These are phyloP conservation scores for Agonopterix arenella DNA, from an alignment of 2,888 invertebrate genomes.

Conservation along the genomic window DNA sequence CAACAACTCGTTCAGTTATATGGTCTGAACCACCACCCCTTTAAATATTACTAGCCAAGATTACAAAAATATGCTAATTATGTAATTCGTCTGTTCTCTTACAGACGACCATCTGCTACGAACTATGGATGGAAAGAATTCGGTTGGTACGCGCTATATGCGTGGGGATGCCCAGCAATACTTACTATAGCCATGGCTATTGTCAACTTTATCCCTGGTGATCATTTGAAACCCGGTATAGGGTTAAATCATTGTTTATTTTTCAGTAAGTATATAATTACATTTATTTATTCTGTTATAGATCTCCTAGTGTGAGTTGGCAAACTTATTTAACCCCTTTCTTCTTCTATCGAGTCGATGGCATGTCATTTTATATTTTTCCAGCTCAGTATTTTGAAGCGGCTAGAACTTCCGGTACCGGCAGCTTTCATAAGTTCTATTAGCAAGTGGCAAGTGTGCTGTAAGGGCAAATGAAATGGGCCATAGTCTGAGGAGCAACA, in stretches of 20 bases:
- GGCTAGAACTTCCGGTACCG: too few species aligned
- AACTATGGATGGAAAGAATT: slow-evolving; percentile 78
- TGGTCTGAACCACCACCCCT: not conserved
- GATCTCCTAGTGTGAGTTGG: too few species aligned
- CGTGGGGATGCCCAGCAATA: slow-evolving; percentile 74
- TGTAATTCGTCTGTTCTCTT: slow-evolving; percentile 7
- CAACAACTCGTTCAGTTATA: too few species aligned
- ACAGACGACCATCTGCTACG: slow-evolving; percentile 39
- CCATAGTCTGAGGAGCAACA: too few species aligned
- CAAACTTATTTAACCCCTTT: too few species aligned
- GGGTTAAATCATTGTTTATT: slow-evolving; percentile 81
- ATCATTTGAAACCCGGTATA: slow-evolving; percentile 74
- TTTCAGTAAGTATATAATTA: slow-evolving; percentile 50
- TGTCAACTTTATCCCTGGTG: slow-evolving; percentile 70
- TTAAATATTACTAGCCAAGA: not conserved
- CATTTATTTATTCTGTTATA: too few species aligned
- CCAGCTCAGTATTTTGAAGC: too few species aligned
- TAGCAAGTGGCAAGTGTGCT: too few species aligned
- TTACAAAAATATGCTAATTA: not conserved
- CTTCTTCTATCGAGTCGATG: too few species aligned
- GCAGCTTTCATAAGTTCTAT: too few species aligned
- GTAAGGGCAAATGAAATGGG: too few species aligned
- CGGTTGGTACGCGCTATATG: slow-evolving; percentile 72
- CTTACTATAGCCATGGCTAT: slow-evolving; percentile 69
- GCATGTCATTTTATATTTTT: too few species aligned